phyloP scores from a whole-genome alignment of 37 sponge, comb jelly and placozoan genomes.

The Ephydatia muelleri region DNA sequence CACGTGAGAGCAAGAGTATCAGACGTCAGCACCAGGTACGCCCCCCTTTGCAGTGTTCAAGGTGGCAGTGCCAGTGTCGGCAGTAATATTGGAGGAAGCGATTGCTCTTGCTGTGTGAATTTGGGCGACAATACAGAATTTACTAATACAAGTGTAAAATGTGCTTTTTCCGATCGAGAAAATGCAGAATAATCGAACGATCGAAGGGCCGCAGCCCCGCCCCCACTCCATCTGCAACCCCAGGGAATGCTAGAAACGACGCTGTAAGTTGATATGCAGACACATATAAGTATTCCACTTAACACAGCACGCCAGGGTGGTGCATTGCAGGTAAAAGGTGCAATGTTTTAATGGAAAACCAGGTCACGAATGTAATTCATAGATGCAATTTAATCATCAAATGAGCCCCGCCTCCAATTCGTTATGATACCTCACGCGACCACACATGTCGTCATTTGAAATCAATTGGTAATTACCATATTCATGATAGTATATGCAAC shows the following conservation, averaged over 20 bases:
- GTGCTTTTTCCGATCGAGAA: neutral
- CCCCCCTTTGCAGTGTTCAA: neutral
- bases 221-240: too few species aligned
- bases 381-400: neutral
- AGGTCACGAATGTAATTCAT: neutral
- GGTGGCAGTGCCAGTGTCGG: neutral
- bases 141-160: neutral
- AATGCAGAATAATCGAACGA: neutral
- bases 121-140: neutral
- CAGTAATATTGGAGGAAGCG: neutral
- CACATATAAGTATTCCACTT: neutral
- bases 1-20: neutral
- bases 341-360: neutral
- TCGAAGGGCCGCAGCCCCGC: neutral
- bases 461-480: too few species aligned
- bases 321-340: neutral
- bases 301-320: neutral
- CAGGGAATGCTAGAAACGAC: neutral
- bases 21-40: neutral
- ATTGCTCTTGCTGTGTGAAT: neutral
- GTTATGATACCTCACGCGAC: neutral
- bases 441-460: too few species aligned
- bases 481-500: too few species aligned
- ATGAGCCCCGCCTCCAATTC: neutral
- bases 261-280: neutral